Conservation (phyloP, 2,113 vertebrate genomes). For the Lepus timidus region DNA sequence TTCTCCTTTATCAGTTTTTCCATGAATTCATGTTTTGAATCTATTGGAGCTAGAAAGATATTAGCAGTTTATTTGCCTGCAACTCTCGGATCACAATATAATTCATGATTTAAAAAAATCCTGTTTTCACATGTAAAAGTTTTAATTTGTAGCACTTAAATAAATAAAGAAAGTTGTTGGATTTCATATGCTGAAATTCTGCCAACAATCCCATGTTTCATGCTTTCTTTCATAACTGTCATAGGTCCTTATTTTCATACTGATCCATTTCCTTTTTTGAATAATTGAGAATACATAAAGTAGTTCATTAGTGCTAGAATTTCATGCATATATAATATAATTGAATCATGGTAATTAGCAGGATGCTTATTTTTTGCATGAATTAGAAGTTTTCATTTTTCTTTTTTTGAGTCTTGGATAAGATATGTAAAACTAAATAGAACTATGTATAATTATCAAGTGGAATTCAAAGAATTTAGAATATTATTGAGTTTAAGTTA, state of each 20-base stretch:
- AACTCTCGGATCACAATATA: not conserved
- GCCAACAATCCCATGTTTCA: not conserved
- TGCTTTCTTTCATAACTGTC: not conserved
- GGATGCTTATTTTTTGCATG: conserved; percentile 57
- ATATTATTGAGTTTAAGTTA: conserved; percentile 60
- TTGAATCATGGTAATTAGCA: conserved; percentile 60
- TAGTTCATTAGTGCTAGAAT: conserved; percentile 58
- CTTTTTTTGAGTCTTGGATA: conserved; percentile 55
- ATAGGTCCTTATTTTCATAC: not conserved
- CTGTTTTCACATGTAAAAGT: not conserved
- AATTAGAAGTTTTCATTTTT: conserved; percentile 65
- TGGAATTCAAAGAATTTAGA: conserved; percentile 61
- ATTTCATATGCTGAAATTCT: not conserved
- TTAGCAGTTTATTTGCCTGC: not conserved
- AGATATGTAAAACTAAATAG: conserved; percentile 42
- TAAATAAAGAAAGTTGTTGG: not conserved
- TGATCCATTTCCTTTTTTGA: conserved; percentile 6
- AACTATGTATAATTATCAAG: conserved; percentile 56
- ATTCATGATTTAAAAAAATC: not conserved
- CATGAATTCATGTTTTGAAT: not conserved
- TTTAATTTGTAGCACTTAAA: not conserved
- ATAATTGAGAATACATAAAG: conserved; percentile 39
- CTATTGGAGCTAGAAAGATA: not conserved
- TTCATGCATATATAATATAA: conserved; percentile 54
- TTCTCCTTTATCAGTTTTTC: not conserved